These are phyloP conservation scores for Nyctibius bracteatus DNA, from an alignment of 2,113 vertebrate genomes.

Conservation along the genomic window DNA sequence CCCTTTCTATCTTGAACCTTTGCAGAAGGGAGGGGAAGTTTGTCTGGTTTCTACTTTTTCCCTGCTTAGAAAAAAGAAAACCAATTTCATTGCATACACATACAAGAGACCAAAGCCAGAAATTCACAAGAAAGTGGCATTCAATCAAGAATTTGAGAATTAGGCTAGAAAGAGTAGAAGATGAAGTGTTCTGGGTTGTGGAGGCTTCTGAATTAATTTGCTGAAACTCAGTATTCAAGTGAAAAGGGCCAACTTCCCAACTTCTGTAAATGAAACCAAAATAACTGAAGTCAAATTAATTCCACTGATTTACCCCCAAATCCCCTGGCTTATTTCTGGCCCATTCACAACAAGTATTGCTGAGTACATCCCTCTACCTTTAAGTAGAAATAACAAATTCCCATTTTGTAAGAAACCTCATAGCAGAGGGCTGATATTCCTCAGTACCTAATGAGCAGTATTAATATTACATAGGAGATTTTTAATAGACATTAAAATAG, in stretches of 20 bases:
- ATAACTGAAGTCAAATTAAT: neutral
- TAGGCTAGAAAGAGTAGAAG: neutral
- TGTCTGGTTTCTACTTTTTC: neutral
- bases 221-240: neutral
- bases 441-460: neutral
- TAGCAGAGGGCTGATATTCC: neutral
- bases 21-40: neutral
- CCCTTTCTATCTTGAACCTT: neutral
- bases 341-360: neutral
- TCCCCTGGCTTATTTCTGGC: neutral
- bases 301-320: neutral
- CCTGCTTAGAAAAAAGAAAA: constrained; percentile 11
- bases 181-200: neutral
- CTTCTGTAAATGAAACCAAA: constrained; percentile 5
- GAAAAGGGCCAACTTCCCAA: neutral
- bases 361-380: neutral
- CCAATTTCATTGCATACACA: neutral
- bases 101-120: constrained; percentile 24
- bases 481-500: neutral
- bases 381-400: neutral
- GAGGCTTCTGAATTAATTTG: neutral
- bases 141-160: constrained; percentile 22
- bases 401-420: neutral
- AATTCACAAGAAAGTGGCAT: neutral
- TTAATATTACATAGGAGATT: neutral